Base-by-base conservation (phyloP, 1,140 invertebrate genomes). In the Schlechtendalia chinensis region DNA sequence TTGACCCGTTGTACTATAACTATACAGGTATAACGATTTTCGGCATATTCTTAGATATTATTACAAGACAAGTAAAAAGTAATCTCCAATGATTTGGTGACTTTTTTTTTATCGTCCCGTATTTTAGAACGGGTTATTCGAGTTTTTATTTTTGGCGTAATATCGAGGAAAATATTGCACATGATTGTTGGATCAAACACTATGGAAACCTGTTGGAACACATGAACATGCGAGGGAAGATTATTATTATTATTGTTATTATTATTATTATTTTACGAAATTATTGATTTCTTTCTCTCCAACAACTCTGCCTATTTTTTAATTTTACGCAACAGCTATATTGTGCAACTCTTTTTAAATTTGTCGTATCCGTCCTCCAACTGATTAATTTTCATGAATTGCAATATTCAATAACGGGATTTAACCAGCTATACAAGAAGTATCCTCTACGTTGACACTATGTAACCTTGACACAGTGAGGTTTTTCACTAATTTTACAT, bases 91-190 rank as follows among this genome's bases (percentile, higher is more conserved):
- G 39, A n/a, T 8, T 6, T 24, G 50, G 16, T 54, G 47, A 29
- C 72, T 56, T 75, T 74, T 74, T 72, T 54, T 75, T 59, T 56
- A 24, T 77, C 54, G 54, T 59, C 12, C 24, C 53, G 32, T 19
- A 59, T 59, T 58, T 77, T 19, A n/a, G 22, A 77, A 77, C 72
- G 72, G n/a, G 72, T 77, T 77, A 59, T 59, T 39, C 72, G 54
- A 12, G 72, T 77, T 77, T 74, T 59, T 32, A 58, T 71, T 50
- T 72, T 72, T 56, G 53, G 53, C 32, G 32, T 27, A 72, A 77
- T 59, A 77, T 58, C 29, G 27, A n/a, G 53, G 54, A 50, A 45
- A 77, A 59, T 45, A 59, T 56, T 56, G 53, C 53, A 39, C 14
- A 45, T 29, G 19, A 39, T 58, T 19, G 54, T 39, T 32, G 56